Percentiles rank a stretch among this genome's conserved stretches.
Conservation (phyloP, 2,113 vertebrate species). For the Phyllopteryx taeniolatus region DNA sequence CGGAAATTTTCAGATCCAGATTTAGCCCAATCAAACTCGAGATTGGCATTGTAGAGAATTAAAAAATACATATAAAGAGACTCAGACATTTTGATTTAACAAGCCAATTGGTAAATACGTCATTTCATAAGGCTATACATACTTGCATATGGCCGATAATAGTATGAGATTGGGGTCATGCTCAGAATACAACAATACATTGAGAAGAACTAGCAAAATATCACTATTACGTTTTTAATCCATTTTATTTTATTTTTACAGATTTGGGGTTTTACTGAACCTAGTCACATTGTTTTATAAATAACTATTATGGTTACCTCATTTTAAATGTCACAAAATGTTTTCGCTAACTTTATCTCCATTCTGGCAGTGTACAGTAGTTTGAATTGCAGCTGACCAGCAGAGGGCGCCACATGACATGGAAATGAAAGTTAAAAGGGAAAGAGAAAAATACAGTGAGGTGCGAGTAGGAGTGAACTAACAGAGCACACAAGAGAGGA, state of each 20-base stretch:
- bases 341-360: background rate
- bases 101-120: background rate
- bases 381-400: conserved; percentile 49
- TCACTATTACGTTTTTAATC: background rate
- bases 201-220: background rate
- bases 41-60: background rate
- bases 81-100: background rate
- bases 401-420: conserved; percentile 48
- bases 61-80: background rate
- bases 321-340: background rate
- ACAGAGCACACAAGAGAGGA: conserved; percentile 61
- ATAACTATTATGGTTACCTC: background rate
- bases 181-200: background rate
- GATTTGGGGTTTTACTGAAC: background rate
- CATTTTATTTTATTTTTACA: background rate
- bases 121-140: background rate
- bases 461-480: conserved; percentile 65
- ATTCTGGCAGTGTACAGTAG: background rate
- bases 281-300: background rate
- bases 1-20: too few species aligned
- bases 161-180: background rate
- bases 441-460: background rate
- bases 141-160: background rate
- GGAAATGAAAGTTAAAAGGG: background rate
- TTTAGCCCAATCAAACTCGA: too few species aligned